Evolutionary conservation across 2,113 vertebrate species (phyloP), one percentile per base, ranked within the genome.

Genomic region (Heteronetta atricapilla): DNA sequence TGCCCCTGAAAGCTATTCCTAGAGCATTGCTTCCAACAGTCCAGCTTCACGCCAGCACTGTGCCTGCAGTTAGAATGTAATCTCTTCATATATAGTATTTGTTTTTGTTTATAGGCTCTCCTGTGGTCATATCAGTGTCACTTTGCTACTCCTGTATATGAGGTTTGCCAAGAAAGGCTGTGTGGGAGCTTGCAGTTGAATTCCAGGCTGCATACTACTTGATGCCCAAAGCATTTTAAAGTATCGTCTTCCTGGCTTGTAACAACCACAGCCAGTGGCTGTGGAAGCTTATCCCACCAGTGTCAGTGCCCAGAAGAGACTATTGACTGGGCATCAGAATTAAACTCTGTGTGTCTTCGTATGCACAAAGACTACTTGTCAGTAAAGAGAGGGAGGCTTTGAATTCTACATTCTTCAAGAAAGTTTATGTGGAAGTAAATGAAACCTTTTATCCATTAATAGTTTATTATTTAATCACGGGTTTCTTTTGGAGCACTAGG

Each of bases 41-140:
- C 21, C 21, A 58, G 44, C 44, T 69, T 62, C 62, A 36, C 1
- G 4, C 23, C 31, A 3, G 33, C 0, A 0, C 42, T 52, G 48
- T 31, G 33, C 33, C 82, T 33, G 17, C n/a, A 36, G 29, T 77
- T 66, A 36, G 29, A 72, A 33, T 64, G 17, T 38, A 60, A 46
- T 8, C 22, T 22, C 31, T 62, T 62, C 33, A 16, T 56, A 58
- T 31, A 10, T 53, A 4, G 16, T 34, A 38, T 84, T 36, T 60
- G 14, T 17, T 21, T 40, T 82, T 81, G 40, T 34, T 25, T 79
- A 19, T 10, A 67, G 25, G 8, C 38, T 82, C 18, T 55, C 70
- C 38, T 82, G 20, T n/a, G 46, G 5, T 68, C 48, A 2, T 34
- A 31, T 72, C 60, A 46, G 52, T 55, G 55, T 86, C 31, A 40